phyloP scores from a whole-genome alignment of 2,113 vertebrate genomes.

The Illadopsis cleaveri region DNA sequence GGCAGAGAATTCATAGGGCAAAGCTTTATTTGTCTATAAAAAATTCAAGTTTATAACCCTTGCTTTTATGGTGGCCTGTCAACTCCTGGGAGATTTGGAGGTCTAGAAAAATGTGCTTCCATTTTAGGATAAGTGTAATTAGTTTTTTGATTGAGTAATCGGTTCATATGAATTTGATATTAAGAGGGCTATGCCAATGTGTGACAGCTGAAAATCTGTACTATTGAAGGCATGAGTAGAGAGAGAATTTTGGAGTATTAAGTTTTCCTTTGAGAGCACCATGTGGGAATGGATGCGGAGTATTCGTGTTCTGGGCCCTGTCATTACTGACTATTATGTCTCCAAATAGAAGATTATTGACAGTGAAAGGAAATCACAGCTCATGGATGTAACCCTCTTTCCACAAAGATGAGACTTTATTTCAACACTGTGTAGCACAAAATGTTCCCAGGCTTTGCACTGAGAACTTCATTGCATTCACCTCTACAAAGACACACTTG shows the following conservation, averaged over 20 bases:
- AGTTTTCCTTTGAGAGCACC: not conserved
- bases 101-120: not conserved
- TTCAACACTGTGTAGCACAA: not conserved
- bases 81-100: not conserved
- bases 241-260: not conserved
- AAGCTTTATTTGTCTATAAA: slow-evolving; percentile 3
- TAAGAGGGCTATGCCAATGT: not conserved
- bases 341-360: not conserved
- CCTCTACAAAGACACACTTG: not conserved
- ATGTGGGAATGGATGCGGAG: not conserved
- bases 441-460: not conserved
- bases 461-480: not conserved
- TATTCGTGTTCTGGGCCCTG: not conserved
- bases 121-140: not conserved
- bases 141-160: not conserved
- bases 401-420: not conserved
- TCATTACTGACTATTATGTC: not conserved
- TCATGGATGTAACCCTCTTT: not conserved
- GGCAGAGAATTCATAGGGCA: slow-evolving; percentile 25
- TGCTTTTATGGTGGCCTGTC: not conserved
- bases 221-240: not conserved
- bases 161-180: not conserved
- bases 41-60: slow-evolving; percentile 14
- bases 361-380: not conserved
- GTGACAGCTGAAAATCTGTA: not conserved